Conservation (phyloP, 30 jellyfish, hydroid and myxozoan genomes). For the Rhopilema esculentum region DNA sequence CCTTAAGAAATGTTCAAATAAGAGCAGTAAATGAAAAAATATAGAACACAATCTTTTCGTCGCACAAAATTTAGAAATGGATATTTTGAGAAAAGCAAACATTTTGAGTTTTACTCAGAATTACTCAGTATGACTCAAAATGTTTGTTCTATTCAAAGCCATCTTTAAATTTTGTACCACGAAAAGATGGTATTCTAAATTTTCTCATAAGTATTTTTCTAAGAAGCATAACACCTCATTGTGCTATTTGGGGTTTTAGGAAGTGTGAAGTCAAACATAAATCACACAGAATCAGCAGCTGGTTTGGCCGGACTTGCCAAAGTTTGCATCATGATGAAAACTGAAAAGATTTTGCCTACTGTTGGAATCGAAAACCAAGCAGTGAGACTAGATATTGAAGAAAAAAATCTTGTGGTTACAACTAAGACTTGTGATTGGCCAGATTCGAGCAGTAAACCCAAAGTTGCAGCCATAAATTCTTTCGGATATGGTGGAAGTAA, state of each 20-base stretch:
- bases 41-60: too few species aligned
- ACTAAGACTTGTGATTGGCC: constrained; percentile 49
- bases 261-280: constrained; percentile 74
- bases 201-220: not conserved
- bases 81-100: too few species aligned
- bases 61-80: too few species aligned
- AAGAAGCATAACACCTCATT: not conserved
- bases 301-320: constrained; percentile 84
- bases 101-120: too few species aligned
- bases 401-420: constrained; percentile 43
- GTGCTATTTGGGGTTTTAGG: constrained; percentile 12
- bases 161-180: too few species aligned
- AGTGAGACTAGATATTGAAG: constrained; percentile 58
- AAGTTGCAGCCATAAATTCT: constrained; percentile 70
- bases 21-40: too few species aligned
- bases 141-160: too few species aligned
- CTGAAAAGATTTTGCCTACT: constrained; percentile 44
- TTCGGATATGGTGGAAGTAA: constrained; percentile 84
- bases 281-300: constrained; percentile 81
- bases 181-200: too few species aligned
- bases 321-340: constrained; percentile 67
- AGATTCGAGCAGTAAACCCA: not conserved
- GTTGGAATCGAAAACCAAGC: constrained; percentile 63
- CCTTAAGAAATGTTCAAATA: too few species aligned
- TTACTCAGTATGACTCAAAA: too few species aligned